Conservation (phyloP, 2,113 vertebrate genomes). For the Scalopus aquaticus region DNA sequence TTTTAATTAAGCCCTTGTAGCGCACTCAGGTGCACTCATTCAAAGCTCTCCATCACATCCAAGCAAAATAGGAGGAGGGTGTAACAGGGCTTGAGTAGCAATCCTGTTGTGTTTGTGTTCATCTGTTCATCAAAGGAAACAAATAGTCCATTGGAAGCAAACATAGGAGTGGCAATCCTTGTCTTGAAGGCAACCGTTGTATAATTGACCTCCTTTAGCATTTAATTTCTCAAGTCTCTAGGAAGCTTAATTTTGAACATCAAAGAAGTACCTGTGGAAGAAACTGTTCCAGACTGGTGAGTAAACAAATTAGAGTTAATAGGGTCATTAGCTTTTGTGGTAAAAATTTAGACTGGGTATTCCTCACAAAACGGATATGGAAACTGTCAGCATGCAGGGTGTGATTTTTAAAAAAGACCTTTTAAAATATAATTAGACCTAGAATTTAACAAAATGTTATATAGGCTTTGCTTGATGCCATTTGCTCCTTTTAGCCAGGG, state of each 20-base stretch:
- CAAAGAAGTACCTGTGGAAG: conserved; percentile 87
- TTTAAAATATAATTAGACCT: conserved; percentile 82
- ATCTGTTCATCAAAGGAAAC: conserved; percentile 73
- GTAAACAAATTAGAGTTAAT: conserved; percentile 89
- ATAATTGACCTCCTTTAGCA: conserved; percentile 87
- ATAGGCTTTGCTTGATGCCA: conserved; percentile 65
- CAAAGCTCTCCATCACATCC: conserved; percentile 77
- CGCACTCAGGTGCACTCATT: conserved; percentile 62
- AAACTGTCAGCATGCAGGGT: conserved; percentile 75
- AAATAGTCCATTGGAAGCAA: conserved; percentile 64
- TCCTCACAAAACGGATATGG: conserved; percentile 74
- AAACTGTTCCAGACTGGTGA: conserved; percentile 86
- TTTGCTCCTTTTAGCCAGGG: conserved; percentile 61
- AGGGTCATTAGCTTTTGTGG: conserved; percentile 86
- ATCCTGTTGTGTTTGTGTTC: conserved; percentile 75
- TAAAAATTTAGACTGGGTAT: conserved; percentile 84
- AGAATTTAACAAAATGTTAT: conserved; percentile 74
- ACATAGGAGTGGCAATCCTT: conserved; percentile 78
- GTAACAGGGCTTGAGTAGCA: conserved; percentile 70
- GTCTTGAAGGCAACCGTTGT: conserved; percentile 85
- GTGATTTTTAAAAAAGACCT: conserved; percentile 59
- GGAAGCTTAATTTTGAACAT: conserved; percentile 88
- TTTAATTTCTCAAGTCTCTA: conserved; percentile 87
- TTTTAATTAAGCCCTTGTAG: conserved; percentile 76
- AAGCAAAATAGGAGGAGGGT: conserved; percentile 67